phyloP scores from a whole-genome alignment of 1,140 invertebrate species.

The Philopotamus ludificatus region DNA sequence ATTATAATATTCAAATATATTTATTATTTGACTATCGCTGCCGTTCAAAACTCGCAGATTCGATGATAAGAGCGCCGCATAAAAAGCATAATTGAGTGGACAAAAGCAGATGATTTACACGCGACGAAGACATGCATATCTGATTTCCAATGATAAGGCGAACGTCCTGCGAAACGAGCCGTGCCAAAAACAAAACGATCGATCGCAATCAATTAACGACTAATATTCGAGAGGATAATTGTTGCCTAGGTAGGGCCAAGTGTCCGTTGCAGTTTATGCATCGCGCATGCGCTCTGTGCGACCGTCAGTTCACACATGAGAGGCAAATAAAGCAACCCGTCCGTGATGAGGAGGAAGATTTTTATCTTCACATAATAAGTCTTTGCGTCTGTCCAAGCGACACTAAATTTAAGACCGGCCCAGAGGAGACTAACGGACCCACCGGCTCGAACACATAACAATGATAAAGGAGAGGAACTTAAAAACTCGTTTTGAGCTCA shows the following conservation, averaged over 20 bases:
- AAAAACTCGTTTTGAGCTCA: constrained; percentile 19
- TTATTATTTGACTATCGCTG: too few relatives aligned
- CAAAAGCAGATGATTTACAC: neutral
- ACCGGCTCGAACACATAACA: constrained; percentile 28
- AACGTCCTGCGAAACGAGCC: too few relatives aligned
- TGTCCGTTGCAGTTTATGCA: too few relatives aligned
- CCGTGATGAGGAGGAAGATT: constrained; percentile 12
- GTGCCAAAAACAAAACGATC: too few relatives aligned
- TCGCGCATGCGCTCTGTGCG: too few relatives aligned
- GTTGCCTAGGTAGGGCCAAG: too few relatives aligned
- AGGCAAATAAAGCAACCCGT: constrained; percentile 21
- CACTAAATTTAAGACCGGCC: constrained; percentile 28
- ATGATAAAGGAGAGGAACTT: constrained; percentile 29
- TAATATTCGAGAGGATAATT: too few relatives aligned
- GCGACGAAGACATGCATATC: neutral
- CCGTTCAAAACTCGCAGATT: too few relatives aligned
- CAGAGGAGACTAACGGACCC: constrained; percentile 26
- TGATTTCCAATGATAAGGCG: neutral
- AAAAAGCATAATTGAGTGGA: neutral
- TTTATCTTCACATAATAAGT: constrained; percentile 28
- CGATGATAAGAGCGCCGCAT: neutral
- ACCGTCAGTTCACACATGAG: constrained; percentile 11
- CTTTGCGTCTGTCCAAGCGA: constrained; percentile 27
- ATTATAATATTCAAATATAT: too few relatives aligned
- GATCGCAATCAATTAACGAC: too few relatives aligned